Evolutionary conservation across 2,888 invertebrate genomes (phyloP).

Genomic region (Ecdyonurus torrentis): DNA sequence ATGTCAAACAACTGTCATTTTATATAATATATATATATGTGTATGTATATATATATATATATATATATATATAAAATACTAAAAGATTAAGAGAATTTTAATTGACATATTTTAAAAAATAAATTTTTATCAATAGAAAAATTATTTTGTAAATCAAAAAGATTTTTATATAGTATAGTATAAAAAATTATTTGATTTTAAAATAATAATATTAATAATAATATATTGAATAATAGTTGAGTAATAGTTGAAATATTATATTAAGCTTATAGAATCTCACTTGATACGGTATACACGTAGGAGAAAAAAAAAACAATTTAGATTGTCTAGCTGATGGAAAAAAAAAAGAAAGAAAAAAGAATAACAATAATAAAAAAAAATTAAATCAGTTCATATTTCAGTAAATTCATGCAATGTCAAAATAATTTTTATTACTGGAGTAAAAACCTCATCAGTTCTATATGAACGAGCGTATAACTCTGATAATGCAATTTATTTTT

Average conservation of each 20-base stretch:
- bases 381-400: not conserved
- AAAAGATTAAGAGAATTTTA: not conserved
- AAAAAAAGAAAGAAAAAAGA: too few relatives aligned
- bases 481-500: not conserved
- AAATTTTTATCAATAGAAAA: not conserved
- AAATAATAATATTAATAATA: not conserved
- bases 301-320: too few relatives aligned
- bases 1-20: too few relatives aligned
- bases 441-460: not conserved
- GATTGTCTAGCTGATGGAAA: too few relatives aligned
- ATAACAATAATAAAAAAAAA: too few relatives aligned
- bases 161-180: too few relatives aligned
- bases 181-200: not conserved
- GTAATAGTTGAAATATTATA: not conserved
- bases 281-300: too few relatives aligned
- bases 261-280: too few relatives aligned
- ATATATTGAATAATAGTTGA: not conserved
- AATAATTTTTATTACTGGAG: not conserved
- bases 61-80: too few relatives aligned
- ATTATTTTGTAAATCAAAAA: too few relatives aligned
- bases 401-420: not conserved
- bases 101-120: not conserved
- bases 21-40: too few relatives aligned
- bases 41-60: too few relatives aligned
- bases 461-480: not conserved